Percentiles rank a stretch among this genome's conserved stretches.
Evolutionary conservation across 2,113 vertebrate genomes (phyloP).

Genomic region (Gila orcuttii): DNA sequence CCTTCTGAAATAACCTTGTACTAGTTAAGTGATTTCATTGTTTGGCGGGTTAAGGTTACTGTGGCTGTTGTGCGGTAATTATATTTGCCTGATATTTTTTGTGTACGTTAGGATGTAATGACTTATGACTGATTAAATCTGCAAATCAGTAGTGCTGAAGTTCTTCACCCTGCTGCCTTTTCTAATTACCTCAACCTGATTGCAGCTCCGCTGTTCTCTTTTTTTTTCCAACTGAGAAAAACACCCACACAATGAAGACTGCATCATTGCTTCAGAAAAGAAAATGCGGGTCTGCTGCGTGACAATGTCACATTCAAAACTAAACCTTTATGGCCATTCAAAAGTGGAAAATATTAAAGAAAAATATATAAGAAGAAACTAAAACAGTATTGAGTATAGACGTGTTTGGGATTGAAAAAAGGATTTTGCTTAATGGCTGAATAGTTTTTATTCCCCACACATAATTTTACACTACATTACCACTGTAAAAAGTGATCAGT

Average conservation of each 20-base stretch:
- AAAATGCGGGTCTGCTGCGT: background rate
- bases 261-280: background rate
- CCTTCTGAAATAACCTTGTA: slow-evolving; percentile 4
- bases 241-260: slow-evolving; percentile 4
- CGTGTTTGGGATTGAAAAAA: background rate
- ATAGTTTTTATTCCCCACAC: background rate
- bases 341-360: background rate
- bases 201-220: slow-evolving; percentile 15
- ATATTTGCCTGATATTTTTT: background rate
- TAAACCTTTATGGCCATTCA: background rate
- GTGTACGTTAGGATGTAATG: slow-evolving; percentile 17
- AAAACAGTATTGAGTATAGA: background rate
- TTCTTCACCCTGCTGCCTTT: slow-evolving; percentile 21
- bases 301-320: background rate
- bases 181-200: slow-evolving; percentile 31
- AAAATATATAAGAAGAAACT: no score
- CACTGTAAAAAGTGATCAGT: no score
- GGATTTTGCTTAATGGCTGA: background rate
- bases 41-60: slow-evolving; percentile 3
- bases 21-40: slow-evolving; percentile 15
- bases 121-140: slow-evolving; percentile 36
- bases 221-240: background rate
- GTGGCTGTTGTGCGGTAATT: background rate
- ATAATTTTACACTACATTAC: background rate
- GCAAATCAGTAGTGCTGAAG: slow-evolving; percentile 13